phyloP scores from a whole-genome alignment of 2,797 vertebrate genomes.

The Knipowitschia caucasica region DNA sequence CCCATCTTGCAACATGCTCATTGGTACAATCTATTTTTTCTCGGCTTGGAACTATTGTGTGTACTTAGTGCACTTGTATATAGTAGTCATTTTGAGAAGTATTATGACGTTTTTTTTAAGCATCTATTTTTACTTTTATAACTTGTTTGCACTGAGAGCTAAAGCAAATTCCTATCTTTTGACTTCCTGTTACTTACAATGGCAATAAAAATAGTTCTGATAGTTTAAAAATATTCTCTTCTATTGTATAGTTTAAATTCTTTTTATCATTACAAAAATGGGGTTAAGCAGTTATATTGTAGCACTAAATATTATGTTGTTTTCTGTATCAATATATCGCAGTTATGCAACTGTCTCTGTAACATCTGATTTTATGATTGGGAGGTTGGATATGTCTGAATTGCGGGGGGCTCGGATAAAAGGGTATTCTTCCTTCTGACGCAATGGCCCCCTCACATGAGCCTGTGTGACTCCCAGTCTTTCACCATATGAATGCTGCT shows the following conservation, averaged over 20 bases:
- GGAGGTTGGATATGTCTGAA: conserved; percentile 23
- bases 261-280: neutral
- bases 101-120: no score
- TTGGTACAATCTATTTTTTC: conserved; percentile 31
- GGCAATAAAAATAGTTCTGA: no score
- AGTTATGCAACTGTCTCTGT: conserved; percentile 9
- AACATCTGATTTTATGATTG: conserved; percentile 22
- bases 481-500: conserved; percentile 64
- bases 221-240: conserved; percentile 32
- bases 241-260: conserved; percentile 34
- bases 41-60: conserved; percentile 13
- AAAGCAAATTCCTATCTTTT: no score
- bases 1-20: conserved; percentile 42
- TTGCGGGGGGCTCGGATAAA: conserved; percentile 51
- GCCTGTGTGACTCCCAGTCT: conserved; percentile 65
- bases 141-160: no score
- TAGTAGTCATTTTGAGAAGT: no score
- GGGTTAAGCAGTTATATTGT: neutral
- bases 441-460: conserved; percentile 57
- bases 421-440: conserved; percentile 45
- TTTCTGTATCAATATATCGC: neutral
- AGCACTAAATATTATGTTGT: neutral
- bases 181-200: no score
- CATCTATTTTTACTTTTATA: no score
- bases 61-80: no score